These are phyloP conservation scores for Salvelinus fontinalis DNA, from an alignment of 2,113 vertebrate genomes.

Conservation along the genomic window DNA sequence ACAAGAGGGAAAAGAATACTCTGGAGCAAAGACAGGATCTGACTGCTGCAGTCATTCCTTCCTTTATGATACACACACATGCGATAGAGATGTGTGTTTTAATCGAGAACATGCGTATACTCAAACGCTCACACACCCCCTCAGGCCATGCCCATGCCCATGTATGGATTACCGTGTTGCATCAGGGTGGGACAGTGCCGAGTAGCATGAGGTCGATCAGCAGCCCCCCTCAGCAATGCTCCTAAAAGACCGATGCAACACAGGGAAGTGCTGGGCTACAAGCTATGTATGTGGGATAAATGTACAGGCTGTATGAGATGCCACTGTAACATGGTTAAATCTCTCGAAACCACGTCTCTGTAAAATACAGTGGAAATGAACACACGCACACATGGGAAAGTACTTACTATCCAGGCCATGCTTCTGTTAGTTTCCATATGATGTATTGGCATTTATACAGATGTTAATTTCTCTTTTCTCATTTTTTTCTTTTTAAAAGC, in stretches of 20 bases:
- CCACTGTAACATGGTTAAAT: background rate
- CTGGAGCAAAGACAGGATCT: too few species aligned
- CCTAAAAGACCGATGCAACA: too few species aligned
- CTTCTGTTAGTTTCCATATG: slow-evolving; percentile 39
- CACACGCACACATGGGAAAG: slow-evolving; percentile 10
- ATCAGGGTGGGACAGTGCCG: background rate
- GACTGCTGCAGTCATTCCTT: background rate
- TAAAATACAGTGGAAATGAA: slow-evolving; percentile 1
- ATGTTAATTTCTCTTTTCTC: slow-evolving; percentile 48
- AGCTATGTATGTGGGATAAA: too few species aligned
- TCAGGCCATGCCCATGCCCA: background rate
- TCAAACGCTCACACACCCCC: background rate
- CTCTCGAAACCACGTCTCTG: background rate
- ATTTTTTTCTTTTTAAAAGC: slow-evolving; percentile 62
- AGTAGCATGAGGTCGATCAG: background rate
- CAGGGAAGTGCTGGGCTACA: too few species aligned
- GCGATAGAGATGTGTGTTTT: too few species aligned
- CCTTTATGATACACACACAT: slow-evolving; percentile 12
- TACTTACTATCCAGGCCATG: slow-evolving; percentile 23
- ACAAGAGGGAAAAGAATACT: background rate
- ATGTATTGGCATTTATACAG: slow-evolving; percentile 84
- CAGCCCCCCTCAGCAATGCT: background rate
- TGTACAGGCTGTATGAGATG: background rate
- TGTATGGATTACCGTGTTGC: slow-evolving; percentile 11
- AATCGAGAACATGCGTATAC: too few species aligned